Percentiles rank a stretch among this genome's conserved stretches.
Evolutionary conservation across 2,888 invertebrate species (phyloP).

Genomic region (Cyaniris semiargus): DNA sequence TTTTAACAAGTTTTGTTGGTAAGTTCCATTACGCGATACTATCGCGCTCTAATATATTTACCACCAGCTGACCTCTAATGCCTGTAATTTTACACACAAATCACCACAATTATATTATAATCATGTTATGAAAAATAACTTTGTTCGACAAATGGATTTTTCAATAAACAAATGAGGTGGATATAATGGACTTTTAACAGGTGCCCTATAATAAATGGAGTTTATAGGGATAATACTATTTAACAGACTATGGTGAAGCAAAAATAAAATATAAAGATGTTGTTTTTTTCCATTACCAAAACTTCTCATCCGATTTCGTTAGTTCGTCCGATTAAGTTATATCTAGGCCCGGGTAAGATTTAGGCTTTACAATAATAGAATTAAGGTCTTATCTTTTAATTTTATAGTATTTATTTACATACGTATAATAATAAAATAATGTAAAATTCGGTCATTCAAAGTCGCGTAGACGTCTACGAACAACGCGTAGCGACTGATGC

Average conservation of each 20-base stretch:
- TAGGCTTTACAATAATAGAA: no score
- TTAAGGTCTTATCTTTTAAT: no score
- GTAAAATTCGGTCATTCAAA: no score
- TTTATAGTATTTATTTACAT: no score
- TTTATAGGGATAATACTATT: no score
- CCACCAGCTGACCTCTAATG: neutral
- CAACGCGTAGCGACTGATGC: neutral
- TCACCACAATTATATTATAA: neutral
- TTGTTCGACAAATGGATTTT: neutral
- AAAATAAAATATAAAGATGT: no score
- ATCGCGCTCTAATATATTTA: neutral
- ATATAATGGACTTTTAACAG: neutral
- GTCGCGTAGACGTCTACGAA: neutral
- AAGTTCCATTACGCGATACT: slow-evolving; percentile 38
- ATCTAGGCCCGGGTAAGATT: no score
- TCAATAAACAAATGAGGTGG: neutral
- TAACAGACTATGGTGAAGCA: no score
- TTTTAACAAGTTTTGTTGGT: slow-evolving; percentile 55
- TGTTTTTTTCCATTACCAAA: no score
- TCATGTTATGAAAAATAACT: neutral
- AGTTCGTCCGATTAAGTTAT: no score
- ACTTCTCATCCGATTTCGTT: no score
- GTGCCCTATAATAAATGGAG: neutral
- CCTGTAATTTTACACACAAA: neutral
- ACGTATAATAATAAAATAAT: no score